Percentiles rank a stretch among this genome's conserved stretches.
Conservation (phyloP, 2,888 invertebrate species). For the Trichopria drosophilae region DNA sequence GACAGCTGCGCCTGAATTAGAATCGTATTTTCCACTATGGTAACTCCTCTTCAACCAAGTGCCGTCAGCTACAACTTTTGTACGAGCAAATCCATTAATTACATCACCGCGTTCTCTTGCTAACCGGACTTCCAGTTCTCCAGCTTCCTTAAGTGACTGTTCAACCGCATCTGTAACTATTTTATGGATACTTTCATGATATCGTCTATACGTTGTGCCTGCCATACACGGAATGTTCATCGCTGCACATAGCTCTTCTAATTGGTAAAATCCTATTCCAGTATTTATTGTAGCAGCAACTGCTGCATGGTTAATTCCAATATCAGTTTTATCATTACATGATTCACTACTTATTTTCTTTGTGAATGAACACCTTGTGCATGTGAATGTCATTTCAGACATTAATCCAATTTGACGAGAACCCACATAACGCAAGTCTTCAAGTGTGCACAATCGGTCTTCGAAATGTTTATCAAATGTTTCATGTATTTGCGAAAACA, state of each 20-base stretch:
- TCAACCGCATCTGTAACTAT: not conserved
- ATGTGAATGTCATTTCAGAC: too few species aligned
- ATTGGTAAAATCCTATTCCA: constrained; percentile 30
- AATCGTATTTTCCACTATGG: constrained; percentile 22
- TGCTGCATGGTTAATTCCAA: too few species aligned
- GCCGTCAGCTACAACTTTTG: constrained; percentile 27
- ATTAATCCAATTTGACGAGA: too few species aligned
- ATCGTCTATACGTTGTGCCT: constrained; percentile 15
- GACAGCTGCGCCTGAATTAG: constrained; percentile 21
- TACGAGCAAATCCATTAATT: constrained; percentile 18
- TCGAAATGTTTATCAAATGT: too few species aligned
- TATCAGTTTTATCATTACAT: too few species aligned
- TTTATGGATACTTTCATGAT: not conserved
- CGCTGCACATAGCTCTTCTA: constrained; percentile 22
- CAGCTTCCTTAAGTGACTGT: constrained; percentile 14
- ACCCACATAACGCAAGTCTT: too few species aligned
- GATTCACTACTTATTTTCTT: too few species aligned
- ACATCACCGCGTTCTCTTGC: constrained; percentile 19
- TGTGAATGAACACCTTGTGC: too few species aligned
- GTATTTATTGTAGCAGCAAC: too few species aligned
- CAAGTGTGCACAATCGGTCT: too few species aligned
- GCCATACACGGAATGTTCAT: constrained; percentile 21
- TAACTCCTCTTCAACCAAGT: constrained; percentile 30
- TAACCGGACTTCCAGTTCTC: constrained; percentile 15
- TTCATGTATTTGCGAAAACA: too few species aligned